Evolutionary conservation across 2,113 vertebrate genomes (phyloP), one percentile per base, ranked within the genome.

Genomic region (Larimichthys crocea): DNA sequence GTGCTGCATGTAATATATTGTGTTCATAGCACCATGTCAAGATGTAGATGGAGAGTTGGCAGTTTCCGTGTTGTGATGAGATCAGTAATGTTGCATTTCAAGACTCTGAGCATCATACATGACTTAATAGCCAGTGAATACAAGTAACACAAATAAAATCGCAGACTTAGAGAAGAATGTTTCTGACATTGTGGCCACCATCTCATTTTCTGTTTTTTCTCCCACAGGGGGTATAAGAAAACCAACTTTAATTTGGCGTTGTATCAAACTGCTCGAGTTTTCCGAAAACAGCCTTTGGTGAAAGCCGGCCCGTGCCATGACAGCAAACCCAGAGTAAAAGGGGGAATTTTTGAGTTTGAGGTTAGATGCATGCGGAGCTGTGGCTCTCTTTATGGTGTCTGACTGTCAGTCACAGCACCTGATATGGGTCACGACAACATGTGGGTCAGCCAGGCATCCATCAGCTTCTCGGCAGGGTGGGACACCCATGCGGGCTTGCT

Each of bases 401-500:
- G 68, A 69, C 71, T 86, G 86, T 86, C 85, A 82, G 57, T 87
- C 84, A 91, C 56, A 14, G 74, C 59, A 84, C 76, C 83, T 62
- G 89, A 89, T 85, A 75, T 40, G 53, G 24, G 60, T 56, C 17
- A 7, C 35, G 40, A 85, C 77, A 88, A 85, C 76, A 71, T 35
- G 52, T 16, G 80, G 74, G 84, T 82, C 83, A 82, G 69, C 52
- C 82, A 77, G 76, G 80, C 7, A n/a, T 82, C 80, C 74, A 49
- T 75, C 80, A 88, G 65, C 67, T n/a, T 78, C 76, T 61, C 79
- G 82, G 86, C 79, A 63, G 83, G 86, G 63, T 63, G 68, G 19
- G 59, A 56, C 52, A 49, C 61, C 24, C 29, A 52, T 77, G 17
- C 8, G 11, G 46, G 66, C 61, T 60, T n/a, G 10, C 4, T 29